phyloP scores from a whole-genome alignment of 1,140 invertebrate species.

The Heliconius nattereri region DNA sequence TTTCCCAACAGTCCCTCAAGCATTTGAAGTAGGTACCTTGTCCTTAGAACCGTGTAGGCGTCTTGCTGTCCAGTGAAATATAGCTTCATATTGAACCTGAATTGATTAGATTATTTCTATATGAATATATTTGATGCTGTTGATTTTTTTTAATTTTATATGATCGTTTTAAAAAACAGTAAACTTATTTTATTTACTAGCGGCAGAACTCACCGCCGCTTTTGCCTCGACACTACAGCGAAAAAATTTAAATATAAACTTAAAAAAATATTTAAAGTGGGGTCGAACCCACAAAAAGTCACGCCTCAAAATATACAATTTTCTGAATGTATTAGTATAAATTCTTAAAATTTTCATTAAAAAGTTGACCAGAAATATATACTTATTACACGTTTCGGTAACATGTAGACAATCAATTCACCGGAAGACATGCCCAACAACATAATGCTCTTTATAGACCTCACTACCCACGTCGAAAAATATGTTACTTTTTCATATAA shows the following conservation, averaged over 20 bases:
- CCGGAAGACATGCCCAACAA: neutral
- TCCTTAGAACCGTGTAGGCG: constrained; percentile 5
- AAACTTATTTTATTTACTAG: too few species aligned
- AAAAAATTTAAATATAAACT: too few species aligned
- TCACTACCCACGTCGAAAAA: constrained; percentile 25
- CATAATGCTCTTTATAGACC: constrained; percentile 28
- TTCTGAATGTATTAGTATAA: too few species aligned
- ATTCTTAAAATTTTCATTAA: too few species aligned
- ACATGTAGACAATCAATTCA: neutral
- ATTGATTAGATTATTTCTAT: neutral
- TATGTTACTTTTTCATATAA: constrained; percentile 30
- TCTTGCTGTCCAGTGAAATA: neutral
- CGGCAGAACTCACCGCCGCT: too few species aligned
- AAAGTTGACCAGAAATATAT: neutral
- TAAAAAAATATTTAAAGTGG: too few species aligned
- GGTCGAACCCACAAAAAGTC: too few species aligned
- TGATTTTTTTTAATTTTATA: too few species aligned
- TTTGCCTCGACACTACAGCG: too few species aligned
- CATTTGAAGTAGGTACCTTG: constrained; percentile 13
- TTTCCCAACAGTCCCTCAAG: constrained; percentile 21
- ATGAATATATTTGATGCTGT: neutral
- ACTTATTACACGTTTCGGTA: neutral
- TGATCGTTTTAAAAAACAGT: too few species aligned
- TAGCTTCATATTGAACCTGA: neutral
- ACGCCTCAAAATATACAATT: too few species aligned